Conservation (phyloP, 2,113 vertebrate genomes). For the Ceyx margarethae region DNA sequence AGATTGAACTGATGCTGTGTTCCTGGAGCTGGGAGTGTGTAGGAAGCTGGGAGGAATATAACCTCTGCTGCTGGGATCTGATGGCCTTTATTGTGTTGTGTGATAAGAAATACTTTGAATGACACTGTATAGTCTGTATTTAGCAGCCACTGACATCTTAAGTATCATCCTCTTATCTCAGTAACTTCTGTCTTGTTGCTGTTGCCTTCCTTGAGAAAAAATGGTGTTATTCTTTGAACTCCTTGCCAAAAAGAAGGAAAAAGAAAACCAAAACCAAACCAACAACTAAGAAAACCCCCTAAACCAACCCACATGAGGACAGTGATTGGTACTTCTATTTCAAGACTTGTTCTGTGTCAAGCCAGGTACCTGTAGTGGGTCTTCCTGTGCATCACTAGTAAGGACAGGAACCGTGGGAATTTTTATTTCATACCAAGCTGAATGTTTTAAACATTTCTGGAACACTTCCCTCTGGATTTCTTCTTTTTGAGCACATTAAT, state of each 20-base stretch:
- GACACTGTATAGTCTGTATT: not conserved
- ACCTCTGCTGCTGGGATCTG: not conserved
- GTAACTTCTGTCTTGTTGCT: not conserved
- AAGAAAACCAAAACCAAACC: too few species aligned
- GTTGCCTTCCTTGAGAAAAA: not conserved
- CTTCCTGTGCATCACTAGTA: not conserved
- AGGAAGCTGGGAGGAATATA: fast-evolving
- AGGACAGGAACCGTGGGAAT: not conserved
- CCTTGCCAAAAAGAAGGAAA: not conserved
- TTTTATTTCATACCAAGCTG: not conserved
- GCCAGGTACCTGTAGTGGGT: not conserved
- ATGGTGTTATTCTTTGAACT: not conserved
- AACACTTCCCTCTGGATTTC: not conserved
- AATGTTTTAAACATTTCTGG: constrained; percentile 8
- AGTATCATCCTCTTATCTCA: not conserved
- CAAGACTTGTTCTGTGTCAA: not conserved
- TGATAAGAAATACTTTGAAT: not conserved
- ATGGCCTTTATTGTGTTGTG: not conserved
- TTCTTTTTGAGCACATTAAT: not conserved
- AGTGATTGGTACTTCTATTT: not conserved
- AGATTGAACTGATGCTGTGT: not conserved
- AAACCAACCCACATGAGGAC: too few species aligned
- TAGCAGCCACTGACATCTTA: not conserved
- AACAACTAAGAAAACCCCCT: not conserved
- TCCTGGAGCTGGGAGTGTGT: fast-evolving